These are phyloP conservation scores for Vipera latastei DNA, from an alignment of 2,797 vertebrate genomes.

Conservation along the genomic window DNA sequence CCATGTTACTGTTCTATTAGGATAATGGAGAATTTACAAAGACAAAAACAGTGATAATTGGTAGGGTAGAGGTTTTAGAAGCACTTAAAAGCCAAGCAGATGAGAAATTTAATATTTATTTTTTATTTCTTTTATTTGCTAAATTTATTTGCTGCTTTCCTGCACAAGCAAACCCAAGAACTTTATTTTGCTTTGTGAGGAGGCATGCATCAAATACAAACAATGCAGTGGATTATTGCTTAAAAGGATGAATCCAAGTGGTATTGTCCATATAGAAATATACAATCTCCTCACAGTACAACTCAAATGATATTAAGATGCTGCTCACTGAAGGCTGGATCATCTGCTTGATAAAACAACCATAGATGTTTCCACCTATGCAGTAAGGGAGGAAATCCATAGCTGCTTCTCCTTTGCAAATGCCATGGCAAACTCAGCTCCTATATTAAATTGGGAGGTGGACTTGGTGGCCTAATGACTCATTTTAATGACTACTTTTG, in stretches of 20 bases:
- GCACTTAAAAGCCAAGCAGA: neutral
- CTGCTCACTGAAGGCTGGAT: neutral
- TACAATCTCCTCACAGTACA: neutral
- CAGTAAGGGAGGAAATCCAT: neutral
- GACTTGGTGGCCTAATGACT: neutral
- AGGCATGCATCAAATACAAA: neutral
- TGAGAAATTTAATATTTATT: neutral
- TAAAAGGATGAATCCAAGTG: neutral
- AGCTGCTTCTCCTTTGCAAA: neutral
- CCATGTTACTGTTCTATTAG: neutral
- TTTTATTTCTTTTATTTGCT: neutral
- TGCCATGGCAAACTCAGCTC: neutral
- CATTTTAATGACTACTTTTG: neutral
- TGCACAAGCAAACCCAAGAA: neutral
- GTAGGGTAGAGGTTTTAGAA: neutral
- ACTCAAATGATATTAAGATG: neutral
- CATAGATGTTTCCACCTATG: neutral
- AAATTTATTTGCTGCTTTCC: neutral
- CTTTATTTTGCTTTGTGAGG: neutral
- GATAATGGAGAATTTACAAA: neutral
- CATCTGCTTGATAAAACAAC: neutral
- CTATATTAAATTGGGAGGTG: neutral
- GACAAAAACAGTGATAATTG: neutral
- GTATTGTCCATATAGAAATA: neutral
- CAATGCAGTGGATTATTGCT: neutral